Evolutionary conservation across 2,797 vertebrate genomes (phyloP).

Genomic region (Sebastes oblongus): DNA sequence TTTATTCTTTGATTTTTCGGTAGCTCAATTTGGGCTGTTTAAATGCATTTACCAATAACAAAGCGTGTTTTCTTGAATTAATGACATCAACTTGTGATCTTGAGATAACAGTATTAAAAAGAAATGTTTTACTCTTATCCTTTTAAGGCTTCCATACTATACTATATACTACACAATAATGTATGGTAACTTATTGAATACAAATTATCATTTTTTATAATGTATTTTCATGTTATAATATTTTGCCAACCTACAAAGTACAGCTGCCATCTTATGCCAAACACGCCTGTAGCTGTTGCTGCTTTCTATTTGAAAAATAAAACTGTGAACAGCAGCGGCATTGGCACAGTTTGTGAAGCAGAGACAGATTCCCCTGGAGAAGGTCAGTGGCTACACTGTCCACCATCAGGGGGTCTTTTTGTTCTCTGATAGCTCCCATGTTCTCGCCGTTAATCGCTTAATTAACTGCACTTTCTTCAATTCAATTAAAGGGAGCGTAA

Average conservation of each 20-base stretch:
- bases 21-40: too few relatives aligned
- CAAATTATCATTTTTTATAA: not conserved
- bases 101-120: too few relatives aligned
- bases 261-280: not conserved
- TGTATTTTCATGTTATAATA: not conserved
- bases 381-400: slow-evolving; percentile 44
- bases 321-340: slow-evolving; percentile 3
- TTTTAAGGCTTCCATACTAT: not conserved
- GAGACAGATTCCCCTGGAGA: slow-evolving; percentile 24
- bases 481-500: slow-evolving; percentile 69
- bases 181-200: too few relatives aligned
- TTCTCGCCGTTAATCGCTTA: slow-evolving; percentile 67
- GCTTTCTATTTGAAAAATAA: not conserved
- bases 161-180: not conserved
- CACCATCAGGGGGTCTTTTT: slow-evolving; percentile 48
- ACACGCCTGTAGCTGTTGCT: not conserved
- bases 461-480: slow-evolving; percentile 70
- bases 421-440: slow-evolving; percentile 52
- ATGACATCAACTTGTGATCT: too few relatives aligned
- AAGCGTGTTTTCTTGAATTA: too few relatives aligned
- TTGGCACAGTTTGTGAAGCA: not conserved
- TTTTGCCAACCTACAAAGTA: not conserved
- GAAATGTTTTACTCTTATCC: fast-evolving
- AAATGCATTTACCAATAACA: too few relatives aligned
- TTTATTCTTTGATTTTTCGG: too few relatives aligned